phyloP scores from a whole-genome alignment of 2,797 vertebrate species.

The Perodicticus potto region DNA sequence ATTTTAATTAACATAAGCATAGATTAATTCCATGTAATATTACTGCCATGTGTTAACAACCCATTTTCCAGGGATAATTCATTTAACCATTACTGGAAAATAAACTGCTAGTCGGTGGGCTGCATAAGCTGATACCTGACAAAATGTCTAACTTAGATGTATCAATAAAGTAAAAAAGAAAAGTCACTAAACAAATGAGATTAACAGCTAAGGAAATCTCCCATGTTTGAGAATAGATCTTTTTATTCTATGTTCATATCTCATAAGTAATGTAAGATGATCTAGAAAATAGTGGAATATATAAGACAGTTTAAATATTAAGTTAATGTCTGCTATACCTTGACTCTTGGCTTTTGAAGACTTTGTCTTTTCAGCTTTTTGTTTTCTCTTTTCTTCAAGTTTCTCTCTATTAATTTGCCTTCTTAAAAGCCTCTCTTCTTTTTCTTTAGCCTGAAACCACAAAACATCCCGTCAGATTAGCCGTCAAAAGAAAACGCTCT shows the following conservation, averaged over 20 bases:
- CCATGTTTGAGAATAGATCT: not conserved
- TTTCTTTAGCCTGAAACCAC: constrained; percentile 95
- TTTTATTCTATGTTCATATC: not conserved
- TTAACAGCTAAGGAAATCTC: constrained; percentile 26
- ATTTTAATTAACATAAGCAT: not conserved
- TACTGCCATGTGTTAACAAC: not conserved
- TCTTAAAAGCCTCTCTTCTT: constrained; percentile 97
- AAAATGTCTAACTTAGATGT: constrained; percentile 21
- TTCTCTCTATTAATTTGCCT: constrained; percentile 96
- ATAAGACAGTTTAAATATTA: not conserved
- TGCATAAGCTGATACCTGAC: not conserved
- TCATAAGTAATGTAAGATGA: not conserved
- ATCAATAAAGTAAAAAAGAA: not conserved
- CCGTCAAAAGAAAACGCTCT: constrained; percentile 41
- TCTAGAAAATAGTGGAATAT: not conserved
- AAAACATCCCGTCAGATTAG: constrained; percentile 61
- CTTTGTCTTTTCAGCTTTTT: constrained; percentile 93
- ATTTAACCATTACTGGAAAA: constrained; percentile 16
- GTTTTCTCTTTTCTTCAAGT: constrained; percentile 97
- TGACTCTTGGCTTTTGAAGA: constrained; percentile 88
- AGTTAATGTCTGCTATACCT: constrained; percentile 86
- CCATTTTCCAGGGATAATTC: not conserved
- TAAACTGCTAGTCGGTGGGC: not conserved
- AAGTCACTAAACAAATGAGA: not conserved
- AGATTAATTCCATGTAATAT: constrained; percentile 24